Evolutionary conservation across 1,140 invertebrate genomes (phyloP).

Genomic region (Drosophila tani): DNA sequence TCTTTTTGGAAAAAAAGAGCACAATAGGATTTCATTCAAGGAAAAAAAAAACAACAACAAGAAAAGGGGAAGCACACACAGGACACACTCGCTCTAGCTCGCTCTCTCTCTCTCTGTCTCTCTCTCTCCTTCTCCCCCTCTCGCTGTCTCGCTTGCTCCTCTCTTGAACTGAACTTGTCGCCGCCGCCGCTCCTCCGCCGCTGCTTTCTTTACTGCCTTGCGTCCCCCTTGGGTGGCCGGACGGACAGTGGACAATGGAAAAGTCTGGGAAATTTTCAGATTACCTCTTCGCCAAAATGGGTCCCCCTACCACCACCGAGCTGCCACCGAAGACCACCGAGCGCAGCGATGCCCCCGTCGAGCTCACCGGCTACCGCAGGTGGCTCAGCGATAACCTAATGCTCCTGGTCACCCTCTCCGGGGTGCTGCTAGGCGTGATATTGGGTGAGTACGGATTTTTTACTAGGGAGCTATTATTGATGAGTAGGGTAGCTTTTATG

Average conservation of each 20-base stretch:
- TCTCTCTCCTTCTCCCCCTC: slow-evolving; percentile 21
- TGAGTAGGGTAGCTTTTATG: too few species aligned
- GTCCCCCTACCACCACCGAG: slow-evolving; percentile 87
- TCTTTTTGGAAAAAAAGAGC: too few species aligned
- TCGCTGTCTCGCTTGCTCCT: slow-evolving; percentile 17
- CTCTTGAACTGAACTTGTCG: slow-evolving; percentile 21
- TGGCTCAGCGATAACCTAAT: slow-evolving; percentile 91
- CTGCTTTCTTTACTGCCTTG: slow-evolving; percentile 15
- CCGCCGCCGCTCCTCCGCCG: slow-evolving; percentile 8
- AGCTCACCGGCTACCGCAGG: slow-evolving; percentile 88
- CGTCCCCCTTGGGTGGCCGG: slow-evolving; percentile 10
- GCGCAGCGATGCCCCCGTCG: slow-evolving; percentile 86
- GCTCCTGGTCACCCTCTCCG: slow-evolving; percentile 91
- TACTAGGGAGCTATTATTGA: too few species aligned
- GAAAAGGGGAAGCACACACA: slow-evolving; percentile 5
- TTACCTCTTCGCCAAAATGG: slow-evolving; percentile 91
- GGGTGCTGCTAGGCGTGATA: slow-evolving; percentile 90
- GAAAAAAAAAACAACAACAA: background rate
- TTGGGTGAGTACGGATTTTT: slow-evolving; percentile 87
- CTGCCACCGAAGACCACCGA: slow-evolving; percentile 87
- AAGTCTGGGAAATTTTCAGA: slow-evolving; percentile 89
- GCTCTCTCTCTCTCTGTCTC: slow-evolving; percentile 21
- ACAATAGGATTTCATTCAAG: slow-evolving; percentile 13
- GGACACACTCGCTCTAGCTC: slow-evolving; percentile 27
- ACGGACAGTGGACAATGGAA: slow-evolving; percentile 75